Percentiles rank a stretch among this genome's conserved stretches.
These are phyloP conservation scores for Phodopus roborovskii DNA, from an alignment of 2,113 vertebrate genomes.

Conservation along the genomic window DNA sequence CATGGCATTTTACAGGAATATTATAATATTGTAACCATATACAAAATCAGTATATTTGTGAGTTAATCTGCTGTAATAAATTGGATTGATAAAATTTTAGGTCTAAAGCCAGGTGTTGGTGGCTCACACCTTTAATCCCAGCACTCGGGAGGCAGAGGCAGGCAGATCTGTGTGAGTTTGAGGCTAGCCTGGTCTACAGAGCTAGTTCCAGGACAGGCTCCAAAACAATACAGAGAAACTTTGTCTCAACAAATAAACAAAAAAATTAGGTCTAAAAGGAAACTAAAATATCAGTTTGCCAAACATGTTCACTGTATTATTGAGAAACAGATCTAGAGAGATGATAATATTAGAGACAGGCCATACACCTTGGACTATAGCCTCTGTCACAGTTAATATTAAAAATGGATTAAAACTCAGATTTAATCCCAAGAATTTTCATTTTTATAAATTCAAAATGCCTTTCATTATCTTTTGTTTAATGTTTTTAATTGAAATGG, in stretches of 20 bases:
- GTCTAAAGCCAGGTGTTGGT: background rate
- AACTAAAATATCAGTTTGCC: background rate
- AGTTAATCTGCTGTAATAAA: background rate
- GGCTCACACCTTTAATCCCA: too few relatives aligned
- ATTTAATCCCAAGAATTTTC: constrained; percentile 18
- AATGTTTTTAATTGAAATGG: background rate
- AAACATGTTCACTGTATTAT: constrained; percentile 24
- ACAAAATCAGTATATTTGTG: constrained; percentile 31
- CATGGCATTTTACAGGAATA: background rate
- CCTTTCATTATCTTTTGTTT: too few relatives aligned
- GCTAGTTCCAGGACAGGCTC: too few relatives aligned
- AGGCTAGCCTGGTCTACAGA: too few relatives aligned
- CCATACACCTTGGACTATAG: background rate
- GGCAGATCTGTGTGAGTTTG: too few relatives aligned
- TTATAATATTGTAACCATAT: constrained; percentile 12
- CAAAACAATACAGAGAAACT: too few relatives aligned
- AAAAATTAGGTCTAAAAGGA: constrained; percentile 1
- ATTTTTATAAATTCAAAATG: background rate
- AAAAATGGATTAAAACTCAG: background rate
- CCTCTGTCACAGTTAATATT: background rate
- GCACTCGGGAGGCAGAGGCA: too few relatives aligned
- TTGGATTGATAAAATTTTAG: background rate
- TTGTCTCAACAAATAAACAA: too few relatives aligned
- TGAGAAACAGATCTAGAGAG: constrained; percentile 4
- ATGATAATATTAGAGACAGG: background rate